phyloP scores from a whole-genome alignment of 64 coral and sea anemone genomes.

The Montipora cactus region DNA sequence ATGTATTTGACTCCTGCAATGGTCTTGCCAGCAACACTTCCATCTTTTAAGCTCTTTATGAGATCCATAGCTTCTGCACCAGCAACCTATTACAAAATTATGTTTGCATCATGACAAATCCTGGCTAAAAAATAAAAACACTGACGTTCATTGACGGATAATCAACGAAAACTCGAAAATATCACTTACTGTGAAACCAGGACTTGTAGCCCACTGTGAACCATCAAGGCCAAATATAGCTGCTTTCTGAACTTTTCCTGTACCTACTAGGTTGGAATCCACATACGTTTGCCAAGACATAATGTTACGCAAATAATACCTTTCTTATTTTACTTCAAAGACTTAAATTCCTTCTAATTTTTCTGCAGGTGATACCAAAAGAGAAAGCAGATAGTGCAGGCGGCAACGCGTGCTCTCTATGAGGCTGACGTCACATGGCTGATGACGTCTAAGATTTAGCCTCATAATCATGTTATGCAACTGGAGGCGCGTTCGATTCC shows the following conservation, averaged over 20 bases:
- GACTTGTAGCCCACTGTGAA: slow-evolving; percentile 56
- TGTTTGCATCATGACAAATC: neutral
- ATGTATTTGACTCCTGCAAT: slow-evolving; percentile 86
- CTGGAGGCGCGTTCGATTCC: too few relatives aligned
- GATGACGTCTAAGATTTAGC: neutral
- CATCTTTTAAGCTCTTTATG: slow-evolving; percentile 95
- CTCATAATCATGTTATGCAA: slow-evolving; percentile 6
- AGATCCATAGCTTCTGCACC: slow-evolving; percentile 76
- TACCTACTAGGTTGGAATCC: slow-evolving; percentile 64
- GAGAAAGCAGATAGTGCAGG: slow-evolving; percentile 25
- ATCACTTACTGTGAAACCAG: slow-evolving; percentile 57
- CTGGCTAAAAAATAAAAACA: neutral
- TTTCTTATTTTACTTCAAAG: neutral
- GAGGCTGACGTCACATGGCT: slow-evolving; percentile 28
- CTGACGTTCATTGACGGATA: neutral
- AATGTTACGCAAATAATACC: neutral
- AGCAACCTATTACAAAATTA: slow-evolving; percentile 56
- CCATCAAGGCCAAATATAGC: slow-evolving; percentile 65
- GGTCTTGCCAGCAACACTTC: slow-evolving; percentile 68
- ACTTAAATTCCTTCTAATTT: neutral
- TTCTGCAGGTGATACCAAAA: neutral
- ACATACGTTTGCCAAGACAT: slow-evolving; percentile 78
- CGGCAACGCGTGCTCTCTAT: neutral
- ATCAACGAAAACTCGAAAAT: neutral
- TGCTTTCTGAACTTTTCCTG: slow-evolving; percentile 70